Evolutionary conservation across 2,888 invertebrate genomes (phyloP), one percentile per base, ranked within the genome.

Genomic region (Eristalis intricaria): DNA sequence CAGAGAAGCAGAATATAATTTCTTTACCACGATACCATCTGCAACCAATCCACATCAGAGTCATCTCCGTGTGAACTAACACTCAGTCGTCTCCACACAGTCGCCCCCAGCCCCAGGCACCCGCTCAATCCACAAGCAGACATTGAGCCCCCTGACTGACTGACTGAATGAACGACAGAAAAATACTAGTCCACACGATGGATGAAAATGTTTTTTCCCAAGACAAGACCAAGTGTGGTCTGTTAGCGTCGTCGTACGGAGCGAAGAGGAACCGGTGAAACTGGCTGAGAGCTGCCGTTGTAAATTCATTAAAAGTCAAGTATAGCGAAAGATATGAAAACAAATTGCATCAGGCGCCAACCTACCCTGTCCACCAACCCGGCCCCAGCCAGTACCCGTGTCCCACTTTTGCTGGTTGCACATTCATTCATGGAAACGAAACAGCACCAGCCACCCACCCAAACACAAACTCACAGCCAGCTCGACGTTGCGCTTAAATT

Each of bases 301-400:
- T 70, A 74, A 78, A 86, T 74, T 78, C 78, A 82, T 86, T 86
- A 82, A 82, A 74, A 74, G 78, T 68, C 75, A 75, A 86, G 73
- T 73, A 58, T 69, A 77, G 40, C 70, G n/a, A 75, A 35, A 65
- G 60, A 69, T 11, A 58, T 26, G 35, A 63, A 73, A 74, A 63
- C 65, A 78, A 86, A 86, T 78, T 75, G 74, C 73, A 82, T 77
- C 78, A 75, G 70, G 73, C 26, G 19, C 29, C 19, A 29, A 26
- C 40, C 43, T 26, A 23, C 64, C 23, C 60, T 32, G 75, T 56
- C 11, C 35, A 22, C n/a, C 23, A 19, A 13, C 13, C 32, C 43
- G 69, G 50, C 8, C 32, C 32, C 7, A 8, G 32, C 32, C 32
- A 32, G 32, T 32, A 70, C 74, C 69, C 82, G 83, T 83, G 79